Evolutionary conservation across 2,113 vertebrate species (phyloP).

Genomic region (Rhea pennata): DNA sequence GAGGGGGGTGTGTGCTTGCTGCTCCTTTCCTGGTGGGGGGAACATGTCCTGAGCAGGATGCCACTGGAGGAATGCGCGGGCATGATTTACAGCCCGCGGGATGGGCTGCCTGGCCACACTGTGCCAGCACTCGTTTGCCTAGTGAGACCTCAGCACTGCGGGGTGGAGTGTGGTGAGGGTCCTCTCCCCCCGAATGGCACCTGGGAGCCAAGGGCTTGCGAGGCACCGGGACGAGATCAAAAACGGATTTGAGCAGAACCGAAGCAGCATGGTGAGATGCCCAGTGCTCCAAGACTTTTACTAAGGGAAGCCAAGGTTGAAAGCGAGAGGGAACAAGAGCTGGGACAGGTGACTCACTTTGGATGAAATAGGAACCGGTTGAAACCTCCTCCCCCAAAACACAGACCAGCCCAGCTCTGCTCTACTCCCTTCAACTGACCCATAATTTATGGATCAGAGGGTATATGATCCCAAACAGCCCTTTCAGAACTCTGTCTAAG

Average conservation of each 20-base stretch:
- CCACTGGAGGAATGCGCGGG: slow-evolving; percentile 18
- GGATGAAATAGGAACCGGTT: slow-evolving; percentile 50
- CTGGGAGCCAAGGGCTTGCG: not conserved
- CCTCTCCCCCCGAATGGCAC: not conserved
- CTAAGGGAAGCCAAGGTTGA: not conserved
- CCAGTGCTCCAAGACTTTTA: not conserved
- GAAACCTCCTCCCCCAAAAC: slow-evolving; percentile 6
- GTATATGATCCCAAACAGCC: slow-evolving; percentile 56
- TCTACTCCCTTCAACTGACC: not conserved
- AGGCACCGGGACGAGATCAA: rapidly evolving
- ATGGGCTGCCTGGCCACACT: rapidly evolving
- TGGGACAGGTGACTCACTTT: slow-evolving; percentile 37
- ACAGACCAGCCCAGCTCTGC: not conserved
- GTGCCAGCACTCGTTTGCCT: not conserved
- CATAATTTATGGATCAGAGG: slow-evolving; percentile 48
- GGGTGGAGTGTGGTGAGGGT: rapidly evolving
- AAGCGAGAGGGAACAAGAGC: slow-evolving; percentile 22
- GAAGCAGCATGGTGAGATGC: rapidly evolving
- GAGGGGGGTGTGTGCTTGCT: not conserved
- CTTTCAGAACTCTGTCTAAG: slow-evolving; percentile 55
- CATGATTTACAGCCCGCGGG: slow-evolving; percentile 30
- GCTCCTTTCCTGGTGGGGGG: not conserved
- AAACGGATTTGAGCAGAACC: not conserved
- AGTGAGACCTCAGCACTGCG: rapidly evolving
- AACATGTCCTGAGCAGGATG: not conserved